These are phyloP conservation scores for Ochotona princeps DNA, from an alignment of 2,113 vertebrate genomes.

Conservation along the genomic window DNA sequence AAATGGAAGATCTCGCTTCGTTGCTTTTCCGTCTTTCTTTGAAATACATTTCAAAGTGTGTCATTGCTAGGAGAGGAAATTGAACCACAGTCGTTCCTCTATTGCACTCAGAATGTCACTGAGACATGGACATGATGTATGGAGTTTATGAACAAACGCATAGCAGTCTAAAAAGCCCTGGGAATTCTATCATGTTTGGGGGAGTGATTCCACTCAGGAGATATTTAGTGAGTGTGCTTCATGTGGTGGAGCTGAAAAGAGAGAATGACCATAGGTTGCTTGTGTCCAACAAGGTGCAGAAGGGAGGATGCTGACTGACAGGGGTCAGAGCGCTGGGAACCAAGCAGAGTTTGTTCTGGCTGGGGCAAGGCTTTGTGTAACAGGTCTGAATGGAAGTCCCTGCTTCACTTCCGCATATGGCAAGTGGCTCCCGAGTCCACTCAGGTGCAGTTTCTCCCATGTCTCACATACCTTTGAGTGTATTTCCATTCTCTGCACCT, in stretches of 20 bases:
- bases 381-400: neutral
- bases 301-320: neutral
- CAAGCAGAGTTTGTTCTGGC: neutral
- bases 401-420: neutral
- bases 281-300: too few species aligned
- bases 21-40: too few species aligned
- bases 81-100: neutral
- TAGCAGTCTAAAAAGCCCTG: neutral
- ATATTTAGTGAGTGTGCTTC: neutral
- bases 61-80: neutral
- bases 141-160: neutral
- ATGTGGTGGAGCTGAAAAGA: neutral
- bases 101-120: neutral
- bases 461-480: neutral
- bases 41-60: neutral
- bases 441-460: neutral
- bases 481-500: neutral
- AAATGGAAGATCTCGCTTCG: too few species aligned
- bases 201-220: neutral
- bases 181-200: neutral
- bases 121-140: neutral
- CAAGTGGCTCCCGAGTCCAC: neutral
- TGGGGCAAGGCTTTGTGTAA: too few species aligned
- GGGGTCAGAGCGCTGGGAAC: neutral
- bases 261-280: too few species aligned